A percentile compares a stretch with the other conserved stretches of the same genome.
Evolutionary conservation across 2,888 invertebrate genomes (phyloP).

Genomic region (Scaptodrosophila latifasciaeformis): DNA sequence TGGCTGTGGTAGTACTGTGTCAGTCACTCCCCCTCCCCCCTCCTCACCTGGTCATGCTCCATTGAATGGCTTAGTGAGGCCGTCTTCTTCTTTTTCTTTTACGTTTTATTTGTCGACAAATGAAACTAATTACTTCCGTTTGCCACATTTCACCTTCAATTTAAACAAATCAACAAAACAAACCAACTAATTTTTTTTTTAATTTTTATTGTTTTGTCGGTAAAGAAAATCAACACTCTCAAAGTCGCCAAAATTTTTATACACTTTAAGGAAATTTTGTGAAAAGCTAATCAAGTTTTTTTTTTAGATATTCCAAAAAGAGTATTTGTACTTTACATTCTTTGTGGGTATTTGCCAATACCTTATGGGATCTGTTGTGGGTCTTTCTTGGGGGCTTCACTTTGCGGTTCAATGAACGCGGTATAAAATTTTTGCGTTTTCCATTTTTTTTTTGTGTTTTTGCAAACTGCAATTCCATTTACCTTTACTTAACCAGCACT

Average conservation of each 20-base stretch:
- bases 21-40: conserved; percentile 2
- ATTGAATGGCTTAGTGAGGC: conserved; percentile 20
- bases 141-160: conserved; percentile 54
- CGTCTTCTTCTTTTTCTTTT: conserved; percentile 9
- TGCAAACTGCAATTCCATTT: too few relatives aligned
- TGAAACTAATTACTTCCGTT: conserved; percentile 63
- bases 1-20: neutral
- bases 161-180: conserved; percentile 18
- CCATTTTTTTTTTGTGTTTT: conserved; percentile 25
- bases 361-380: too few relatives aligned
- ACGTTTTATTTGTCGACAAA: conserved; percentile 23
- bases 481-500: too few relatives aligned
- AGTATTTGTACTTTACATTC: too few relatives aligned
- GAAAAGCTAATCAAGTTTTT: too few relatives aligned
- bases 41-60: conserved; percentile 19
- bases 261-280: too few relatives aligned
- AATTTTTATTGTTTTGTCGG: too few relatives aligned
- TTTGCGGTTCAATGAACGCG: conserved; percentile 48
- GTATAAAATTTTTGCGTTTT: neutral
- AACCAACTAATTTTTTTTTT: conserved; percentile 35
- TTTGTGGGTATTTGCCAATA: too few relatives aligned
- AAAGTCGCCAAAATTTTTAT: too few relatives aligned
- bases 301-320: too few relatives aligned
- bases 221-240: too few relatives aligned
- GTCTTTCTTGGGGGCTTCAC: too few relatives aligned